Evolutionary conservation across 2,797 vertebrate species (phyloP), one percentile per base, ranked within the genome.

Genomic region (Phoxinus dragarum): DNA sequence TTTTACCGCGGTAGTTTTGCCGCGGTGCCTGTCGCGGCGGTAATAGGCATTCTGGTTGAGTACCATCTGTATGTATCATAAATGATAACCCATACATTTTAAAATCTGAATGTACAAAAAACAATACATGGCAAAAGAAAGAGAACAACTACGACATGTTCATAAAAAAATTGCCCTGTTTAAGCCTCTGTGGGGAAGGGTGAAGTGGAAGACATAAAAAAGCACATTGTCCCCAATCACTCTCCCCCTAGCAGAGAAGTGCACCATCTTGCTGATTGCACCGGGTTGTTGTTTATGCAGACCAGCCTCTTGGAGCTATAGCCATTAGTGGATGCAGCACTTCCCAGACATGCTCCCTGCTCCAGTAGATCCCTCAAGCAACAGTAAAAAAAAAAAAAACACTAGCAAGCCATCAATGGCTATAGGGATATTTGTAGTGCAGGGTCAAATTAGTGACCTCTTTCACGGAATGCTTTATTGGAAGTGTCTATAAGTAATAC

Each of bases 231-330:
- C 75, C 86, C 84, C 77, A 89, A 89, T 88, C 88, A 86, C 77
- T 56, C n/a, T 42, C 49, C 81, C 49, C 40, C 71, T 86, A 44
- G 23, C 86, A 67, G 59, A 81, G 78, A 79, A 84, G 83, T 79
- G 84, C 79, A 40, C 66, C 81, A 72, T 88, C 76, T 84, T 81
- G 78, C 86, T 93, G 91, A 92, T 93, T 93, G 90, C 86, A 89
- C 14, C 1, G 80, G 81, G 71, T 79, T 90, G 87, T 82, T 92
- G 91, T 93, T 91, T 92, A 90, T 93, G 88, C 88, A 93, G 85
- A 90, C 87, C 52, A 85, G 76, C 88, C 90, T 52, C 82, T 89
- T 87, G 73, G 81, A 84, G 88, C 84, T 81, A 76, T 40, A 81
- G 91, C 86, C 88, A 93, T 93, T 90, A 90, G 40, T 71, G 44